Evolutionary conservation across 2,113 vertebrate genomes (phyloP).

Genomic region (Salvelinus sp.): DNA sequence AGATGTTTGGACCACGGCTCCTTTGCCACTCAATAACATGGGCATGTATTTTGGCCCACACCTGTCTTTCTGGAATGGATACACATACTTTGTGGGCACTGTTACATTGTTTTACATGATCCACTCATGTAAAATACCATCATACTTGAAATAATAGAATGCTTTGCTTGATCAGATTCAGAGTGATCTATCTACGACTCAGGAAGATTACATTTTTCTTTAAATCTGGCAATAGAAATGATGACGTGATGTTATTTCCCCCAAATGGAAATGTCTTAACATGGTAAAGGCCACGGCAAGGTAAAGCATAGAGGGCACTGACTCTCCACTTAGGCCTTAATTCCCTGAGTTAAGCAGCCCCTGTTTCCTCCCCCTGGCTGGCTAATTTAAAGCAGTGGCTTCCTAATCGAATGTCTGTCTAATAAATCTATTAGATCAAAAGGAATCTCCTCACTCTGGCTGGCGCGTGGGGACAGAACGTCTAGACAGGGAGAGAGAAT

Average conservation of each 20-base stretch:
- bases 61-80: background rate
- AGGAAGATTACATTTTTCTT: too few relatives aligned
- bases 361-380: constrained; percentile 34
- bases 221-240: too few relatives aligned
- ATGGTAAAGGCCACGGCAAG: constrained; percentile 15
- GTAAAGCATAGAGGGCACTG: constrained; percentile 18
- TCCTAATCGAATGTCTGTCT: constrained; percentile 64
- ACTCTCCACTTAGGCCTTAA: constrained; percentile 35
- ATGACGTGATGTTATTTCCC: too few relatives aligned
- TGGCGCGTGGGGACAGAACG: constrained; percentile 60
- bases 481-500: constrained; percentile 62
- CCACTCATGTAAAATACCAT: background rate
- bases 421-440: constrained; percentile 66
- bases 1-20: constrained; percentile 57
- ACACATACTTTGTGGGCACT: background rate
- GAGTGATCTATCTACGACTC: too few relatives aligned
- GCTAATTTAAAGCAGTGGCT: constrained; percentile 67
- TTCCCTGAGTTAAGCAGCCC: constrained; percentile 29
- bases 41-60: background rate
- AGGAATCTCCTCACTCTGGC: constrained; percentile 53
- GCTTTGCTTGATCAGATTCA: too few relatives aligned
- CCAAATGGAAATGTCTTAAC: constrained; percentile 27
- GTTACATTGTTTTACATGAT: background rate
- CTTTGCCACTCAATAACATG: constrained; percentile 32
- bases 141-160: background rate